Evolutionary conservation across 1,140 invertebrate species (phyloP).

Genomic region (Microplitis demolitor): DNA sequence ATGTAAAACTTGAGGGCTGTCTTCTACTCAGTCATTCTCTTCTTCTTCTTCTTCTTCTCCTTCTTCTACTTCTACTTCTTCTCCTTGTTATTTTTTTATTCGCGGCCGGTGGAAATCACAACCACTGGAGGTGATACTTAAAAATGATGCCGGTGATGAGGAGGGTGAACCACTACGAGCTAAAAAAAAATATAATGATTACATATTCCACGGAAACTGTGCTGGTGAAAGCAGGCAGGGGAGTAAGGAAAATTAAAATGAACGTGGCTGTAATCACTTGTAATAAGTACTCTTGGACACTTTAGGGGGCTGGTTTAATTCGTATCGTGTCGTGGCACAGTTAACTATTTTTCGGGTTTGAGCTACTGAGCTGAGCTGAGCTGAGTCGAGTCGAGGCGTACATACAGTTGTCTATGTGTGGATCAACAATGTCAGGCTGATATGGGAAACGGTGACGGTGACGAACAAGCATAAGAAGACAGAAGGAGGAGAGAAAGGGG

Average conservation of each 20-base stretch:
- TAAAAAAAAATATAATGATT: not conserved
- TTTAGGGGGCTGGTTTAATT: too few relatives aligned
- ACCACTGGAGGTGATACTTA: too few relatives aligned
- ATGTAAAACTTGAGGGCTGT: slow-evolving; percentile 1
- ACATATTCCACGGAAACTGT: too few relatives aligned
- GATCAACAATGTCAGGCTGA: too few relatives aligned
- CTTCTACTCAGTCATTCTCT: not conserved
- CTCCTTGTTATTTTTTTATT: too few relatives aligned
- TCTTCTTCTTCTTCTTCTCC: not conserved
- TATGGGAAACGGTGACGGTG: too few relatives aligned
- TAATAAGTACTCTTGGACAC: slow-evolving; percentile 29
- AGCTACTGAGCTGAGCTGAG: too few relatives aligned
- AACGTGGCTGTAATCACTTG: slow-evolving; percentile 29
- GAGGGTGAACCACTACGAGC: not conserved
- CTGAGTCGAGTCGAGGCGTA: too few relatives aligned
- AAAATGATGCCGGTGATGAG: too few relatives aligned
- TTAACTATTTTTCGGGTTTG: not conserved
- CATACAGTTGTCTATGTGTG: too few relatives aligned
- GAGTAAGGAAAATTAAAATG: slow-evolving; percentile 27
- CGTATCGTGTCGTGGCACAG: slow-evolving; percentile 6
- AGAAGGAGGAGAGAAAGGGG: not conserved
- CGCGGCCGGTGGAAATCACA: too few relatives aligned
- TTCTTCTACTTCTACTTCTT: too few relatives aligned
- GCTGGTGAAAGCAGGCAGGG: not conserved
- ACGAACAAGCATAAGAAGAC: not conserved